Evolutionary conservation across 2,888 invertebrate species (phyloP).

Genomic region (Synanthedon formicaeformis): DNA sequence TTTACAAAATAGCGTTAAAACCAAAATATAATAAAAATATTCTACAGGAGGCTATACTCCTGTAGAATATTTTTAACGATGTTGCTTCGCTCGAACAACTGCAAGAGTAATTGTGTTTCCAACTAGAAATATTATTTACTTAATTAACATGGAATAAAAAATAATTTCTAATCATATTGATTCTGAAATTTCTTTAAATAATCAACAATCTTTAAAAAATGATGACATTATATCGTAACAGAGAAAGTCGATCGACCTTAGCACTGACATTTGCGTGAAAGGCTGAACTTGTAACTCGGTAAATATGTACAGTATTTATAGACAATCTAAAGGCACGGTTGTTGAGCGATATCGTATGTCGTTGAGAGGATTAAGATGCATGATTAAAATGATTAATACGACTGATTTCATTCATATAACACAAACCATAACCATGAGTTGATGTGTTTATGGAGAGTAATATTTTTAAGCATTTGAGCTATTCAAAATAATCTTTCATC

Average conservation of each 20-base stretch:
- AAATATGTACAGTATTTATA: conserved; percentile 2
- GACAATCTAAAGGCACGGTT: not conserved
- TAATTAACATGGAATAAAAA: conserved; percentile 1
- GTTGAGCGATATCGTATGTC: conserved; percentile 2
- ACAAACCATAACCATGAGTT: too few relatives aligned
- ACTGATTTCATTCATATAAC: too few relatives aligned
- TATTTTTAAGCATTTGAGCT: too few relatives aligned
- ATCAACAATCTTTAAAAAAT: not conserved
- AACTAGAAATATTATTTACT: conserved; percentile 15
- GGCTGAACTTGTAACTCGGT: conserved; percentile 7
- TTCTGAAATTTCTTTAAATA: not conserved
- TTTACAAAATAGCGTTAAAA: conserved; percentile 14
- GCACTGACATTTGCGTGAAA: conserved; percentile 4
- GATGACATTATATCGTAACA: not conserved
- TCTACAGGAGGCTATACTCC: conserved; percentile 18
- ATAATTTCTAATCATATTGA: not conserved
- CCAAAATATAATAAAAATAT: too few relatives aligned
- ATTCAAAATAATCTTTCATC: too few relatives aligned
- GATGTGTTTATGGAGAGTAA: too few relatives aligned
- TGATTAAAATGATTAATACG: too few relatives aligned
- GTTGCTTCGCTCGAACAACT: conserved; percentile 3
- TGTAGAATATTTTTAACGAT: conserved; percentile 14
- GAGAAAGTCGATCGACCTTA: conserved; percentile 1
- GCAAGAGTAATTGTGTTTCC: conserved; percentile 13
- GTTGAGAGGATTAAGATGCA: too few relatives aligned